Percentiles rank a stretch among this genome's conserved stretches.
These are phyloP conservation scores for Macrostomum cliftonense DNA, from an alignment of 2,888 invertebrate genomes.

Conservation along the genomic window DNA sequence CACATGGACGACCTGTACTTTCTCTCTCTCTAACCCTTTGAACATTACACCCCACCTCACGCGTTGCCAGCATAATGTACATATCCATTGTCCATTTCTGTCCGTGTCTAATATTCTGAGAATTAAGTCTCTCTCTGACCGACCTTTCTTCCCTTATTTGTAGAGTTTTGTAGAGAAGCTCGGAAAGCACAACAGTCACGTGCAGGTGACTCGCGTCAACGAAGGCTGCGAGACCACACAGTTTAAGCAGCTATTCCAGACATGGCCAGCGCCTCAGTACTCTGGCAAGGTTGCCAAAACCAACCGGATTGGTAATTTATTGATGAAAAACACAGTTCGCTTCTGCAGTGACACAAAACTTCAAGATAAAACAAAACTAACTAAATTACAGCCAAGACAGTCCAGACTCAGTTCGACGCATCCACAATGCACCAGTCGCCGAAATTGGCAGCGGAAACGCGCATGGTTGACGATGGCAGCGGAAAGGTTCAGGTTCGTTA, in stretches of 20 bases:
- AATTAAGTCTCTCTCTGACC: too few species aligned
- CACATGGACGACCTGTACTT: too few species aligned
- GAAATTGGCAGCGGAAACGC: conserved; percentile 64
- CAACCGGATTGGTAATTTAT: conserved; percentile 21
- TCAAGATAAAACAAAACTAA: conserved; percentile 3
- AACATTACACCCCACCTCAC: too few species aligned
- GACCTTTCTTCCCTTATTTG: too few species aligned
- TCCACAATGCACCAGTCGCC: conserved; percentile 59
- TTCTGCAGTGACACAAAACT: too few species aligned
- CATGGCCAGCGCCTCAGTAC: conserved; percentile 30
- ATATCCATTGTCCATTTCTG: too few species aligned
- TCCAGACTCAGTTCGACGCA: conserved; percentile 60
- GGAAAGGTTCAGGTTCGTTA: conserved; percentile 48
- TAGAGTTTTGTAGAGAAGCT: conserved; percentile 63
- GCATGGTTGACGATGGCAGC: conserved; percentile 64
- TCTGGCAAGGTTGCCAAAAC: conserved; percentile 26
- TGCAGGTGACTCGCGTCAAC: conserved; percentile 56
- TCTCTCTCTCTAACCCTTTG: too few species aligned
- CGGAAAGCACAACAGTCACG: conserved; percentile 45
- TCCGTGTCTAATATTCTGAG: too few species aligned
- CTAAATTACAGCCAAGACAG: conserved; percentile 39
- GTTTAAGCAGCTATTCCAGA: conserved; percentile 59
- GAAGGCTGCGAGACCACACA: conserved; percentile 66
- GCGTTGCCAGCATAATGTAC: too few species aligned
- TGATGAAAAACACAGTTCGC: too few species aligned